Evolutionary conservation across 2,888 invertebrate species (phyloP), one percentile per base, ranked within the genome.

Genomic region (Junonia oenone): DNA sequence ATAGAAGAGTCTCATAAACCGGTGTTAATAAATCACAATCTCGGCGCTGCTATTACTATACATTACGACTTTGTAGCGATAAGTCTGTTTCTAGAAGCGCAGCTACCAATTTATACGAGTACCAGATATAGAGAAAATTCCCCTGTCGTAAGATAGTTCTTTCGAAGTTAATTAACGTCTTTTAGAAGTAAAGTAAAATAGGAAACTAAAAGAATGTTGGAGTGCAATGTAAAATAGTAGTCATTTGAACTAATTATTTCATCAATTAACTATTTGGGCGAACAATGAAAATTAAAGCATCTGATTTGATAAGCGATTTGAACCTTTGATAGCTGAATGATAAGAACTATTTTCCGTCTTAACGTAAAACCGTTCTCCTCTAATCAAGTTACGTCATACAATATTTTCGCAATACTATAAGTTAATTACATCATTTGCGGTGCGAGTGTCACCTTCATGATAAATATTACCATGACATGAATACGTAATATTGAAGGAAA

Each of bases 351-450:
- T 51, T 51, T 48, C 27, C 45, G 38, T 5, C 45, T 31, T 31
- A 14, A 51, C 13, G 15, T 15, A 54, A 53, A 58, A 46, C 45
- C 27, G 49, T 45, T 54, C 47, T 45, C 51, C 54, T 58, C 46
- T 29, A 49, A 51, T 52, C 35, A 31, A 26, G 45, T 61, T 54
- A 61, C 59, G 55, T 60, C 52, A 59, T 52, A 50, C 33, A 33
- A 48, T 55, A 48, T 57, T 53, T 57, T 62, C 51, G 61, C 59
- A 65, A 63, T 31, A 52, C 47, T 54, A 55, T 45, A 49, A 29
- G 51, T 37, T 48, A 61, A 51, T 62, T 63, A 62, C 62, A 64
- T 64, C 64, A 62, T 48, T 59, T 53, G 58, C 57, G 37, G 55
- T 55, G 15, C 14, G 35, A 45, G 31, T 59, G 59, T 62, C 61